Conservation (phyloP, 2,888 invertebrate genomes). For the Crematogaster levior region DNA sequence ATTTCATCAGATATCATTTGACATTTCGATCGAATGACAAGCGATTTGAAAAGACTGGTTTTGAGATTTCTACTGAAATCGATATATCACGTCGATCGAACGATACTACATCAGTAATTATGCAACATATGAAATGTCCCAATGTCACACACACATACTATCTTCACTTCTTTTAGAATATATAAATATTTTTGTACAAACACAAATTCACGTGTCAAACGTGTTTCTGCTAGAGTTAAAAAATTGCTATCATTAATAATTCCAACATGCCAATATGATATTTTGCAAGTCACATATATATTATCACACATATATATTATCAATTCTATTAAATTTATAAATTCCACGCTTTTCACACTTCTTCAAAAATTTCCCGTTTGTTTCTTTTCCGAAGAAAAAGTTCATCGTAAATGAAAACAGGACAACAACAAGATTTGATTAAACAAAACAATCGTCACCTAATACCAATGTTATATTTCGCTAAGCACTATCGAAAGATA, state of each 20-base stretch:
- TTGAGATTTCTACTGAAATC: not conserved
- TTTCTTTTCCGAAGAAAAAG: not conserved
- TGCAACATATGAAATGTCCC: not conserved
- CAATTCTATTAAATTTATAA: not conserved
- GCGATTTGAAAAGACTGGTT: not conserved
- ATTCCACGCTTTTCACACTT: not conserved
- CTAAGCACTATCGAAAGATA: not conserved
- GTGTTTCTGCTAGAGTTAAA: not conserved
- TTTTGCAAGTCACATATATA: not conserved
- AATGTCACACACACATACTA: not conserved
- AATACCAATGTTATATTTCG: not conserved
- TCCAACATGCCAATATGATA: not conserved
- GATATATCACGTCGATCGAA: not conserved
- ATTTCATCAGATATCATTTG: slow-evolving; percentile 3
- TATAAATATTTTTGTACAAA: not conserved
- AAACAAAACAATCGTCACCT: not conserved
- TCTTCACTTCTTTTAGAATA: not conserved
- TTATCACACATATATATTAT: too few relatives aligned
- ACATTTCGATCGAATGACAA: slow-evolving; percentile 4
- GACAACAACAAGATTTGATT: not conserved
- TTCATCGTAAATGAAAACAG: not conserved
- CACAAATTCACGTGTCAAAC: not conserved
- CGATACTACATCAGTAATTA: not conserved
- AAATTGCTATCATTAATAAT: not conserved
- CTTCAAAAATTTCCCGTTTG: not conserved